Percentiles rank a stretch among this genome's conserved stretches.
Conservation (phyloP, 2,888 invertebrate genomes). For the Oscheius sp. region DNA sequence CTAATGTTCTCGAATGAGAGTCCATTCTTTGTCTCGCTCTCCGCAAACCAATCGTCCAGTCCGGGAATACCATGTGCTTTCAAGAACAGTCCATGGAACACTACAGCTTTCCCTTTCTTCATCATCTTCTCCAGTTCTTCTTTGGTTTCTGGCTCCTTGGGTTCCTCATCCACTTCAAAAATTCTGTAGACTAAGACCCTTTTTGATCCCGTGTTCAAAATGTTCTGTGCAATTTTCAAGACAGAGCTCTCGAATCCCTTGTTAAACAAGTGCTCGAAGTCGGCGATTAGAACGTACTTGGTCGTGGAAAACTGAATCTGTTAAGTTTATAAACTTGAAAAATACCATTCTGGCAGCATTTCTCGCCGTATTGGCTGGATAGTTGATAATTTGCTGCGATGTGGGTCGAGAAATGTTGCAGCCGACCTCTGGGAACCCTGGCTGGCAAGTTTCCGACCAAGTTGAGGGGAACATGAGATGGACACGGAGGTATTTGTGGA, state of each 20-base stretch:
- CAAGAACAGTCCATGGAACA: constrained; percentile 34
- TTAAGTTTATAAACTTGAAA: not conserved
- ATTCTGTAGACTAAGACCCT: constrained; percentile 37
- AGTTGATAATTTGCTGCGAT: constrained; percentile 2
- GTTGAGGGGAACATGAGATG: constrained; percentile 24
- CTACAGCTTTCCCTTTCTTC: constrained; percentile 31
- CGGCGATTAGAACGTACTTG: constrained; percentile 38
- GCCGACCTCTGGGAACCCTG: not conserved
- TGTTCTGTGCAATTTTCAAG: constrained; percentile 12
- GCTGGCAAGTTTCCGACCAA: constrained; percentile 1
- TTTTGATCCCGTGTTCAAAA: not conserved
- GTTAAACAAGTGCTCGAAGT: constrained; percentile 40
- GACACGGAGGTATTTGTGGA: constrained; percentile 21
- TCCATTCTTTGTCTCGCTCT: not conserved
- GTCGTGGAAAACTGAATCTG: constrained; percentile 33
- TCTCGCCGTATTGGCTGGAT: constrained; percentile 39
- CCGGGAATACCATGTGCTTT: constrained; percentile 29
- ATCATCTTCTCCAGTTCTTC: constrained; percentile 25
- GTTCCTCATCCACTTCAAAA: constrained; percentile 33
- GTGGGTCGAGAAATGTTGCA: not conserved
- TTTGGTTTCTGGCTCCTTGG: constrained; percentile 20
- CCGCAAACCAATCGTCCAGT: constrained; percentile 12
- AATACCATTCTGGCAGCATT: constrained; percentile 39
- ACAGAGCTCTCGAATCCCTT: constrained; percentile 33
- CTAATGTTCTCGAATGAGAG: no score